A percentile compares a stretch with the other conserved stretches of the same genome.
Conservation (phyloP, 2,888 invertebrate genomes). For the Aporophyla lueneburgensis region DNA sequence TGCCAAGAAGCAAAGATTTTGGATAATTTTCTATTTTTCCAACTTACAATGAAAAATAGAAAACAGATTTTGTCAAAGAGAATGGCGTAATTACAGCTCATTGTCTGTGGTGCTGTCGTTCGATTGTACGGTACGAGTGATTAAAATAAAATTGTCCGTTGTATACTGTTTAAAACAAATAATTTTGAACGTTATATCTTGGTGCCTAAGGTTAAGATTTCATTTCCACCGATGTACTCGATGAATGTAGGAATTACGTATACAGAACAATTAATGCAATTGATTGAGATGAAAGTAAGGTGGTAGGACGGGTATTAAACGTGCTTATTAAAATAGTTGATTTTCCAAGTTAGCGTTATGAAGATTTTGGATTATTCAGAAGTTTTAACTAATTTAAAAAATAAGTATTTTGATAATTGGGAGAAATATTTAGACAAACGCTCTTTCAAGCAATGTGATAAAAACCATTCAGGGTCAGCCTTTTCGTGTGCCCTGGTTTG, state of each 20-base stretch:
- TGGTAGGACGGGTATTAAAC: constrained; percentile 50
- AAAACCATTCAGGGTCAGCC: too few species aligned
- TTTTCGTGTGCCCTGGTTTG: too few species aligned
- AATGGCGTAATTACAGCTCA: constrained; percentile 81
- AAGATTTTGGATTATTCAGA: not conserved
- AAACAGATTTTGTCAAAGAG: constrained; percentile 72
- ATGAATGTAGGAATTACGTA: constrained; percentile 64
- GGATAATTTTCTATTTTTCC: constrained; percentile 19
- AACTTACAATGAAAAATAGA: constrained; percentile 33
- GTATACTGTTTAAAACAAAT: constrained; percentile 41
- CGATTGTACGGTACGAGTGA: constrained; percentile 80
- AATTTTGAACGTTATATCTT: constrained; percentile 34
- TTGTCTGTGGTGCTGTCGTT: constrained; percentile 77
- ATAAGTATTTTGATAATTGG: too few species aligned
- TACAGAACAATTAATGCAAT: constrained; percentile 76
- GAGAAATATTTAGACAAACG: too few species aligned
- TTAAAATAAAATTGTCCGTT: constrained; percentile 80
- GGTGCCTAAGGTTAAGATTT: constrained; percentile 15
- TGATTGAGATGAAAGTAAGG: constrained; percentile 76
- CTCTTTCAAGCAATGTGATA: too few species aligned
- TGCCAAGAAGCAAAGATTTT: constrained; percentile 12
- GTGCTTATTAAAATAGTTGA: constrained; percentile 44
- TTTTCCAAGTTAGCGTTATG: constrained; percentile 11
- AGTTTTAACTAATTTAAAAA: too few species aligned
- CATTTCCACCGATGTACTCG: not conserved